These are phyloP conservation scores for Cavia aperea DNA, from an alignment of 2,113 vertebrate species.

Conservation along the genomic window DNA sequence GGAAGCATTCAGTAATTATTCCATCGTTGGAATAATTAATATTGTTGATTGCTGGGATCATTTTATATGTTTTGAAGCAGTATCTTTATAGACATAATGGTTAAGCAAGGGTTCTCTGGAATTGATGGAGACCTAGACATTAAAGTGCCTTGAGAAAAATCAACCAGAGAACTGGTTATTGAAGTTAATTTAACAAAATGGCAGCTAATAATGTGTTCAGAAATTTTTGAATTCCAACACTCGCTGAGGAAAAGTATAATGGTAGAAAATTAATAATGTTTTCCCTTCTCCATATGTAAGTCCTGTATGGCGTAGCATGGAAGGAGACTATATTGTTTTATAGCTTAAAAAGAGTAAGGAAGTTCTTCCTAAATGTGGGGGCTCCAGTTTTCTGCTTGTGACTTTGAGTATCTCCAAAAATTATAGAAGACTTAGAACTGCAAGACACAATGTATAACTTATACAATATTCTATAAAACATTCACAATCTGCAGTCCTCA, in stretches of 20 bases:
- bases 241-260: background rate
- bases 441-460: background rate
- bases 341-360: background rate
- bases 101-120: background rate
- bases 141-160: background rate
- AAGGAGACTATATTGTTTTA: background rate
- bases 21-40: background rate
- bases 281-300: background rate
- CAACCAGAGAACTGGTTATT: background rate
- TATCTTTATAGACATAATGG: background rate
- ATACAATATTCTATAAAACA: background rate
- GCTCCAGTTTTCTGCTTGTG: background rate
- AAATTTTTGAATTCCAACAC: background rate
- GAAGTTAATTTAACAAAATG: background rate
- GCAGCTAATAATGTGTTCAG: background rate
- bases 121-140: background rate
- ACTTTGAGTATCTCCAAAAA: background rate
- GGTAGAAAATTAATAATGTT: background rate
- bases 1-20: background rate
- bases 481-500: background rate
- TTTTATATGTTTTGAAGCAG: background rate
- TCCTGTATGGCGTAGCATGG: background rate
- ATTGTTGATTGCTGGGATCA: background rate
- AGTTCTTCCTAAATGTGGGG: background rate
- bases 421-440: background rate